phyloP scores from a whole-genome alignment of 2,797 vertebrate genomes.

The Tauraco hartlaubi region DNA sequence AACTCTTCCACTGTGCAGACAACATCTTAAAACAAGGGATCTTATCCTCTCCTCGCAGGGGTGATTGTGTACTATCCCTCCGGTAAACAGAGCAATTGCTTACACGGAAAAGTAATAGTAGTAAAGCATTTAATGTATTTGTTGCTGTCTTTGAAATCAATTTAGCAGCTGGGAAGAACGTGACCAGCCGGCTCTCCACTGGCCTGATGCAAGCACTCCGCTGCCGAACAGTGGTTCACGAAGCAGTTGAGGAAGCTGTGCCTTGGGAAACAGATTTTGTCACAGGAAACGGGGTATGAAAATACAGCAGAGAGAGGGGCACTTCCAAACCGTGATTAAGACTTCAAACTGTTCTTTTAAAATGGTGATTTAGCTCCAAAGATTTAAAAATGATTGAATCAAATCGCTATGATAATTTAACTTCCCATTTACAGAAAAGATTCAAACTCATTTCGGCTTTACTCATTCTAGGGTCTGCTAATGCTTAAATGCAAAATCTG shows the following conservation, averaged over 20 bases:
- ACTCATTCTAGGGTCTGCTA: slow-evolving; percentile 58
- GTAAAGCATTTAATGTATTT: not conserved
- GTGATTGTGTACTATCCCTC: not conserved
- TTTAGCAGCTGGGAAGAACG: not conserved
- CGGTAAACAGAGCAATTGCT: not conserved
- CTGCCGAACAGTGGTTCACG: not conserved
- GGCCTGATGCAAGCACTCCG: not conserved
- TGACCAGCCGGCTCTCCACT: not conserved
- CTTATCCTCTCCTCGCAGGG: not conserved
- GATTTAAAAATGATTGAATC: slow-evolving; percentile 79
- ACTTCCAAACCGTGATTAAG: slow-evolving; percentile 74
- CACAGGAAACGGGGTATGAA: slow-evolving; percentile 57
- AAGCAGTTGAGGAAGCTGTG: not conserved
- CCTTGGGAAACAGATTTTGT: slow-evolving; percentile 24
- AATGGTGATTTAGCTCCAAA: slow-evolving; percentile 70
- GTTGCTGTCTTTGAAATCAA: not conserved
- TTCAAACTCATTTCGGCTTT: slow-evolving; percentile 77
- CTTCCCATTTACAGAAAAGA: slow-evolving; percentile 77
- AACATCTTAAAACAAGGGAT: not conserved
- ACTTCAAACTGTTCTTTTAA: slow-evolving; percentile 77
- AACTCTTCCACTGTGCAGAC: not conserved
- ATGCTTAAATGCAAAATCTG: slow-evolving; percentile 79
- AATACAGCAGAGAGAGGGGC: slow-evolving; percentile 38
- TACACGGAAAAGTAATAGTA: not conserved
- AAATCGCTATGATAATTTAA: slow-evolving; percentile 80